Evolutionary conservation across 92 coral and sea anemone genomes (phyloP).

Genomic region (Heteractis magnifica): DNA sequence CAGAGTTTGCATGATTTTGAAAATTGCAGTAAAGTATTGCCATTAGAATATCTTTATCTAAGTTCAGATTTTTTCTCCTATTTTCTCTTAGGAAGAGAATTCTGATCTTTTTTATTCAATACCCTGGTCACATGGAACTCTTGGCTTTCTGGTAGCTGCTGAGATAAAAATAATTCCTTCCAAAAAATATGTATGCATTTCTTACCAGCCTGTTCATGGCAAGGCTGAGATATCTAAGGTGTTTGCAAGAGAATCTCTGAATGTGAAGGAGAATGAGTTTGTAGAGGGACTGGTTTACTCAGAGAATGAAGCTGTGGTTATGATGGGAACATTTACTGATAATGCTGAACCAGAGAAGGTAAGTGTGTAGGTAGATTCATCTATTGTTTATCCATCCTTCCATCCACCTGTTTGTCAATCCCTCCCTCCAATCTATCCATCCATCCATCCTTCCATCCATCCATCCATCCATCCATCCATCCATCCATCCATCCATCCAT

Average conservation of each 20-base stretch:
- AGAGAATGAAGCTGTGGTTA: constrained; percentile 53
- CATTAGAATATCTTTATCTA: no score
- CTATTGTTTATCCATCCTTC: not conserved
- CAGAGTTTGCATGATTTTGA: no score
- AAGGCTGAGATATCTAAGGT: constrained; percentile 32
- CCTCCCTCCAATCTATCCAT: not conserved
- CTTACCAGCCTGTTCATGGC: constrained; percentile 43
- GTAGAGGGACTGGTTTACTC: constrained; percentile 61
- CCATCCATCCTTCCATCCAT: not conserved
- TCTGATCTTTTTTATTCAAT: constrained; percentile 49
- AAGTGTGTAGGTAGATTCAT: not conserved
- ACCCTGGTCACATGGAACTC: constrained; percentile 70
- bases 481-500: not conserved
- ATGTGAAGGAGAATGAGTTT: constrained; percentile 47
- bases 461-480: constrained; percentile 8
- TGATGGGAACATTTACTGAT: constrained; percentile 52
- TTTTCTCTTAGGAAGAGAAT: constrained; percentile 49
- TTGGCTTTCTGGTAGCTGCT: constrained; percentile 66
- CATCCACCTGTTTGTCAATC: not conserved
- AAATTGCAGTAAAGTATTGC: not conserved
- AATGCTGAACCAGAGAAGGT: constrained; percentile 46
- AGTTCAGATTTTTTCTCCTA: not conserved
- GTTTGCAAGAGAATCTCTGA: constrained; percentile 34
- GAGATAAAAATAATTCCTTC: constrained; percentile 56
- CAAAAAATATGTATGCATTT: constrained; percentile 45